Percentiles rank a stretch among this genome's conserved stretches.
Conservation (phyloP, 2,797 vertebrate genomes). For the Pangasius macronema region DNA sequence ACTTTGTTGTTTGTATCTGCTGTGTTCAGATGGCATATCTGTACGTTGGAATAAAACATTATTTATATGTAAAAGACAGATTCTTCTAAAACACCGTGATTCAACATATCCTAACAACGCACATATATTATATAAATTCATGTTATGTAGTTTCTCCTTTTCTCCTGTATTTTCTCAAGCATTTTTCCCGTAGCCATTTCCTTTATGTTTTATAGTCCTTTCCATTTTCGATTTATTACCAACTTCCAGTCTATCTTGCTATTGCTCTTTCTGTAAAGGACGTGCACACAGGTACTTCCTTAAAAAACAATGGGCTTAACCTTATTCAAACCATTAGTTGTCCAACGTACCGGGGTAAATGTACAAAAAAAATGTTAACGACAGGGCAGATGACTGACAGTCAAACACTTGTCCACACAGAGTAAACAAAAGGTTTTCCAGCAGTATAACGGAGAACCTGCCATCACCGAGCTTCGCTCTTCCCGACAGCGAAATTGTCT, state of each 20-base stretch:
- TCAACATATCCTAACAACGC: neutral
- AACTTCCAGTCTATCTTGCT: neutral
- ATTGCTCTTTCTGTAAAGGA: neutral
- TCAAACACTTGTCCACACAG: neutral
- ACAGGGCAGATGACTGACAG: constrained; percentile 50
- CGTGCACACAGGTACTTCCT: neutral
- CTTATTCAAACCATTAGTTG: neutral
- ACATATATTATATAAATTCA: neutral
- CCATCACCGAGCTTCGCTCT: constrained; percentile 42
- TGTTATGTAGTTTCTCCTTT: neutral
- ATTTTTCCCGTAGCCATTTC: neutral
- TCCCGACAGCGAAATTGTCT: constrained; percentile 64
- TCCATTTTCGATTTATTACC: neutral
- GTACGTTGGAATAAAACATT: neutral
- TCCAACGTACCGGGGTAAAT: neutral
- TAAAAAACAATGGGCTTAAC: neutral
- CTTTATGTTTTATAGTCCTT: constrained; percentile 11
- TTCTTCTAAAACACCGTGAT: neutral
- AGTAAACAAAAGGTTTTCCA: constrained; percentile 39
- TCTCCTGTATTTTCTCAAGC: neutral
- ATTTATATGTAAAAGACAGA: constrained; percentile 8
- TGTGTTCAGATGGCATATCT: constrained; percentile 20
- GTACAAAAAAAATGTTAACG: constrained; percentile 26
- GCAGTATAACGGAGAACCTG: constrained; percentile 28
- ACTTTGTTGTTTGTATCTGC: constrained; percentile 31